A percentile compares a stretch with the other conserved stretches of the same genome.
These are phyloP conservation scores for Eupithecia subumbrata DNA, from an alignment of 2,888 invertebrate genomes.

Conservation along the genomic window DNA sequence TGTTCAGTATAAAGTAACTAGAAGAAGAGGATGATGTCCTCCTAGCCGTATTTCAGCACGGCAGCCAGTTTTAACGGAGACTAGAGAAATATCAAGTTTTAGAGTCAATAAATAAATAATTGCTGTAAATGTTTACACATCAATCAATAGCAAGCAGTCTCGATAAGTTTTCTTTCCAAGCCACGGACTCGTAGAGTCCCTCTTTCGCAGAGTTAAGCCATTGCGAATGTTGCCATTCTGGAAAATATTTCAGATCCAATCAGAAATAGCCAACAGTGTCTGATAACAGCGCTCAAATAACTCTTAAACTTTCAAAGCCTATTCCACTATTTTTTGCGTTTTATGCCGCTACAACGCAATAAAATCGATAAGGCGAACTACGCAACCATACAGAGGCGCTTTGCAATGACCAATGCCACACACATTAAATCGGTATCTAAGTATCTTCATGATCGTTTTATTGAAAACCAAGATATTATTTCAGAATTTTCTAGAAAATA, in stretches of 20 bases:
- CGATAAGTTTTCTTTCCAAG: not conserved
- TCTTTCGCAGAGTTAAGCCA: not conserved
- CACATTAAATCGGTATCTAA: slow-evolving; percentile 4
- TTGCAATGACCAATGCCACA: slow-evolving; percentile 16
- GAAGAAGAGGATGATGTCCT: not conserved
- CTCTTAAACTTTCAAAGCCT: slow-evolving; percentile 15
- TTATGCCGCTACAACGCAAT: slow-evolving; percentile 30
- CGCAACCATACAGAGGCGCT: slow-evolving; percentile 15
- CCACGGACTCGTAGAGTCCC: not conserved
- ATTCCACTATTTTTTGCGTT: slow-evolving; percentile 22
- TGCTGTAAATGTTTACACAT: not conserved
- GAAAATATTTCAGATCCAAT: slow-evolving; percentile 6
- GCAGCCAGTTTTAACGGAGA: not conserved
- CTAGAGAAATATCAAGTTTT: not conserved
- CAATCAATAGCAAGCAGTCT: not conserved
- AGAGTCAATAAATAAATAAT: not conserved
- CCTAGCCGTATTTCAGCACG: not conserved
- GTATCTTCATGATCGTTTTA: not conserved
- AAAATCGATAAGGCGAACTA: slow-evolving; percentile 34
- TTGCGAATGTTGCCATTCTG: not conserved
- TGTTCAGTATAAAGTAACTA: not conserved
- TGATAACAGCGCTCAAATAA: slow-evolving; percentile 9
- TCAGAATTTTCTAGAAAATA: not conserved
- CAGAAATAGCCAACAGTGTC: not conserved
- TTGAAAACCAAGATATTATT: not conserved